Evolutionary conservation across 1,140 invertebrate genomes (phyloP), one percentile per base, ranked within the genome.

Genomic region (Geopemphigus sp.): DNA sequence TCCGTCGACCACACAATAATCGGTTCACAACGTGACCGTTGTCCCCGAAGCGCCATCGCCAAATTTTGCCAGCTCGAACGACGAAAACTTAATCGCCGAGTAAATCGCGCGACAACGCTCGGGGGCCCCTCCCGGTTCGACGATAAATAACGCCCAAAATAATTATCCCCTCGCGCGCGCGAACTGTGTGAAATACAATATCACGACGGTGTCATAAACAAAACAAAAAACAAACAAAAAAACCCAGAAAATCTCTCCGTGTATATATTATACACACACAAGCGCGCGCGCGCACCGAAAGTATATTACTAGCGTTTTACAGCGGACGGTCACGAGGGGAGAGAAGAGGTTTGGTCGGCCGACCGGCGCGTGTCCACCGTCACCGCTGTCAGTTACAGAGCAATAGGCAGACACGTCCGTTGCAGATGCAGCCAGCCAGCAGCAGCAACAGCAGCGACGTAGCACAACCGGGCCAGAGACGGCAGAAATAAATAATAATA

Each of bases 291-390:
- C 3, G 19, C 19, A 4, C 4, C 47, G 47, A 50, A 39, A 39
- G 61, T 64, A 32, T 24, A 61, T 39, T 50, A 50, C 57, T 10
- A 24, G 22, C 56, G 32, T 39, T 19, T 12, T 17, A 54, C 6
- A 24, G 11, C 8, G 3, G 32, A 39, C 32, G 10, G 15, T 29
- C 24, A 3, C 14, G 15, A 39, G 32, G 32, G 39, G 22, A 47
- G 39, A 39, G 39, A 39, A 8, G 32, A 39, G 32, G 32, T 39
- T 39, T 47, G 66, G 45, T 5, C 57, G 59, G 26, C 68, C 68
- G 68, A 72, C 68, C 68, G 68, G 68, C 68, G 68, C 68, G 68
- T 72, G 68, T 72, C 68, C 68, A 54, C 68, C 68, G 50, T 54
- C 68, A 54, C 68, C 50, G 68, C 68, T 72, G 68, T 72, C 68